Evolutionary conservation across 53 echinoderm and acorn worm genomes (phyloP).

Genomic region (Astropecten irregularis): DNA sequence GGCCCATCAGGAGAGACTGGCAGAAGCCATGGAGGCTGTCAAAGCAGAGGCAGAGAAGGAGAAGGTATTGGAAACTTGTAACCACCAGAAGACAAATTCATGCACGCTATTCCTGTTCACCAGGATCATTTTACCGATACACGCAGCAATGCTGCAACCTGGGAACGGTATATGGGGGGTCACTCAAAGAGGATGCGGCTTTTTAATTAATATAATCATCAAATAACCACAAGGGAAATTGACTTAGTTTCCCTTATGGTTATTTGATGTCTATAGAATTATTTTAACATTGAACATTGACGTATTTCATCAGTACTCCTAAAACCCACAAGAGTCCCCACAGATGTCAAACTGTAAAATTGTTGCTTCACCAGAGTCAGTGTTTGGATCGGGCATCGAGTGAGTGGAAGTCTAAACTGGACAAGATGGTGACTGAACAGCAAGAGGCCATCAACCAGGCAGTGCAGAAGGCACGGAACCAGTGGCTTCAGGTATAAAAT

Average conservation of each 20-base stretch:
- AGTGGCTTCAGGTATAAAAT: conserved; percentile 31
- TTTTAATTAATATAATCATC: too few relatives aligned
- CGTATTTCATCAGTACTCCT: background rate
- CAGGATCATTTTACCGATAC: too few relatives aligned
- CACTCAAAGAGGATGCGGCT: too few relatives aligned
- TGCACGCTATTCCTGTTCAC: background rate
- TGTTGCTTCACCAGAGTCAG: background rate
- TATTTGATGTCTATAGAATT: background rate
- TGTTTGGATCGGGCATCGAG: background rate
- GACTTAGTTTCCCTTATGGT: too few relatives aligned
- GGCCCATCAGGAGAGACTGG: conserved; percentile 21
- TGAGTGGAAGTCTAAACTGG: conserved; percentile 23
- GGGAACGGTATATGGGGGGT: too few relatives aligned
- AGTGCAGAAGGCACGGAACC: conserved; percentile 16
- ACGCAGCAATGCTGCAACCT: too few relatives aligned
- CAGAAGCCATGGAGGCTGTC: conserved; percentile 12
- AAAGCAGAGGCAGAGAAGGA: conserved; percentile 16
- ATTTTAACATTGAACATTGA: too few relatives aligned
- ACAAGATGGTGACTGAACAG: background rate
- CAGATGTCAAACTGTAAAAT: too few relatives aligned
- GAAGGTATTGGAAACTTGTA: background rate
- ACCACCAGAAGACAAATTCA: background rate
- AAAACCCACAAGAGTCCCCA: too few relatives aligned
- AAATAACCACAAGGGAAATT: too few relatives aligned
- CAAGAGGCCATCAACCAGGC: conserved; percentile 13